Evolutionary conservation across 2,113 vertebrate species (phyloP).

Genomic region (Excalfactoria chinensis): DNA sequence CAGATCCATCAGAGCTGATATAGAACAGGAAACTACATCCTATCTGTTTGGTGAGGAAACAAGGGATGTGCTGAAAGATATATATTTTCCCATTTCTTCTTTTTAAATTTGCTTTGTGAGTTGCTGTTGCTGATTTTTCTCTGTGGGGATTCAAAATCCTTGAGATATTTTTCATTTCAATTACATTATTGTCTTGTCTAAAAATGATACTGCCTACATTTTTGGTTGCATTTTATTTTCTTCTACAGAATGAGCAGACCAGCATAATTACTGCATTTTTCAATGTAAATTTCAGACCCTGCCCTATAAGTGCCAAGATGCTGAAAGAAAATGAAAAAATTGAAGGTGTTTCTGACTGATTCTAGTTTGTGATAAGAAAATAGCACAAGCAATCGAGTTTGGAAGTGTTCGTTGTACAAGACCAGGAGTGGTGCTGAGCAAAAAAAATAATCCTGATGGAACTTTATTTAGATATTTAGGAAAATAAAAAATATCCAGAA

Average conservation of each 20-base stretch:
- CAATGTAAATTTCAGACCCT: neutral
- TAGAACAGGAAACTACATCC: neutral
- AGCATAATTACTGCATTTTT: neutral
- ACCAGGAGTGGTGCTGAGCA: neutral
- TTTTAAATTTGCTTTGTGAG: too few species aligned
- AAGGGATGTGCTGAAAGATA: neutral
- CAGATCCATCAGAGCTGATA: neutral
- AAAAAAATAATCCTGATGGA: neutral
- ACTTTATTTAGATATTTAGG: constrained; percentile 20
- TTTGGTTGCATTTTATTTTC: neutral
- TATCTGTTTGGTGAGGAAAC: neutral
- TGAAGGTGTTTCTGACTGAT: constrained; percentile 23
- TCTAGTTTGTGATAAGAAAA: constrained; percentile 2
- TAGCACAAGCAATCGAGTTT: neutral
- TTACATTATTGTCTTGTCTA: neutral
- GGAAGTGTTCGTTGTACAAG: neutral
- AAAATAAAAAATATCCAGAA: neutral
- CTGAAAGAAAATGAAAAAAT: constrained; percentile 26
- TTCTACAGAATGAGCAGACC: neutral
- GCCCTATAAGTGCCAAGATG: neutral
- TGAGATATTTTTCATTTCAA: neutral
- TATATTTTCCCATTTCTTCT: neutral
- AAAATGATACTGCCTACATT: neutral
- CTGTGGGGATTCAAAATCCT: neutral
- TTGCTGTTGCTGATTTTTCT: neutral